phyloP scores from a whole-genome alignment of 2,113 vertebrate species.

The Edolisoma coerulescens region DNA sequence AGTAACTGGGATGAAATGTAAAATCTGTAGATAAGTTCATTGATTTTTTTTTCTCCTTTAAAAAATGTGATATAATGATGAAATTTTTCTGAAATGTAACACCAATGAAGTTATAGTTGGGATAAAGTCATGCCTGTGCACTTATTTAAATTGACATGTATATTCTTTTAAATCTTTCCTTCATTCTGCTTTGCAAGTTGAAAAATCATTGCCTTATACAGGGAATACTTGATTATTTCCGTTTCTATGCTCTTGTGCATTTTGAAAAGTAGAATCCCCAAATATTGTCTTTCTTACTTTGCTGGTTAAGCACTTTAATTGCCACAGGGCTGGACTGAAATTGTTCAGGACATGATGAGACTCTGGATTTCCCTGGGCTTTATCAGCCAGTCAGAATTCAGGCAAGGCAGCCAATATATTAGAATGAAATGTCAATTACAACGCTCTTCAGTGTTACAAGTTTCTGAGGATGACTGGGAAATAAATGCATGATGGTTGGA shows the following conservation, averaged over 20 bases:
- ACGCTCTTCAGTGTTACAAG: constrained; percentile 15
- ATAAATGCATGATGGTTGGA: constrained; percentile 49
- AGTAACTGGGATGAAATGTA: not conserved
- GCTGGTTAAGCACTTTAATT: constrained; percentile 10
- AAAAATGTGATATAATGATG: not conserved
- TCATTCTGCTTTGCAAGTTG: not conserved
- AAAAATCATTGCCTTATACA: not conserved
- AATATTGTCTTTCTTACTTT: not conserved
- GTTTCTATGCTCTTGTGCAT: not conserved
- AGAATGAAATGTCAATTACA: constrained; percentile 63
- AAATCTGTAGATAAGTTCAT: not conserved
- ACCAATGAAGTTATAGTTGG: not conserved
- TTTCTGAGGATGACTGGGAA: constrained; percentile 23
- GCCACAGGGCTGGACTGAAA: not conserved
- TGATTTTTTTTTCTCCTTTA: not conserved
- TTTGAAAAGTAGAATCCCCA: not conserved
- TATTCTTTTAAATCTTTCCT: not conserved
- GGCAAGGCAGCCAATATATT: constrained; percentile 20
- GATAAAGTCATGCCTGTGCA: not conserved
- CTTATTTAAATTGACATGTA: not conserved
- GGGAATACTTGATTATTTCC: not conserved
- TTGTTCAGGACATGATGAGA: not conserved
- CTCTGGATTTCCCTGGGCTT: constrained; percentile 20
- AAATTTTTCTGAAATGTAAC: not conserved
- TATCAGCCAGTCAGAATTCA: constrained; percentile 38